Evolutionary conservation across 2,888 invertebrate genomes (phyloP).

Genomic region (Frankliniella intonsa): DNA sequence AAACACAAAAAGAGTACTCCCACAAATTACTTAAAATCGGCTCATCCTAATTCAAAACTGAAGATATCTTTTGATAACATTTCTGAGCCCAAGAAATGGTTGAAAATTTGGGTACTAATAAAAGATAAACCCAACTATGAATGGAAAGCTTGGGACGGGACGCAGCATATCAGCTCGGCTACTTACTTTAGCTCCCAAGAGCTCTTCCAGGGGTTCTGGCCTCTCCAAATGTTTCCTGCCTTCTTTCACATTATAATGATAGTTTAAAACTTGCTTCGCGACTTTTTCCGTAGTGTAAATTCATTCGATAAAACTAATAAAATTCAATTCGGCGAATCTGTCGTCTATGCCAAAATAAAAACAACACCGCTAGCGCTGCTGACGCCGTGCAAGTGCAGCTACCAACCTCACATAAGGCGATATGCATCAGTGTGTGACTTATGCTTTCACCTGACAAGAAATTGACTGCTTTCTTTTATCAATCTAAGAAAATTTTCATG

Average conservation of each 20-base stretch:
- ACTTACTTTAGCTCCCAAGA: slow-evolving; percentile 9
- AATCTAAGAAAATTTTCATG: no score
- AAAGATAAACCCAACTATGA: not conserved
- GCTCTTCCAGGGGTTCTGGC: not conserved
- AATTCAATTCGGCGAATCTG: not conserved
- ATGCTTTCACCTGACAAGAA: no score
- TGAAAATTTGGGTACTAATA: not conserved
- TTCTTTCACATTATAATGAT: not conserved
- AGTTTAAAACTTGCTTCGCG: not conserved
- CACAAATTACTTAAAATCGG: no score
- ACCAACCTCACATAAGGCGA: not conserved
- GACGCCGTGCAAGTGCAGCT: not conserved
- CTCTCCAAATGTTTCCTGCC: not conserved
- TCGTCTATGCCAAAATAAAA: slow-evolving; percentile 18
- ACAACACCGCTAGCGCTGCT: slow-evolving; percentile 12
- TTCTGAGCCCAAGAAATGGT: not conserved
- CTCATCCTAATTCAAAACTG: no score
- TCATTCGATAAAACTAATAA: slow-evolving; percentile 9
- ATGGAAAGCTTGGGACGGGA: not conserved
- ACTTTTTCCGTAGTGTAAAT: not conserved
- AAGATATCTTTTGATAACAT: no score
- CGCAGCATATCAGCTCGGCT: not conserved
- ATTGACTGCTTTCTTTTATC: no score
- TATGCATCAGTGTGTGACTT: no score
- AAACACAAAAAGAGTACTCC: no score